A percentile compares a stretch with the other conserved stretches of the same genome.
Conservation (phyloP, 2,888 invertebrate genomes). For the Hypselothyrea guttata region DNA sequence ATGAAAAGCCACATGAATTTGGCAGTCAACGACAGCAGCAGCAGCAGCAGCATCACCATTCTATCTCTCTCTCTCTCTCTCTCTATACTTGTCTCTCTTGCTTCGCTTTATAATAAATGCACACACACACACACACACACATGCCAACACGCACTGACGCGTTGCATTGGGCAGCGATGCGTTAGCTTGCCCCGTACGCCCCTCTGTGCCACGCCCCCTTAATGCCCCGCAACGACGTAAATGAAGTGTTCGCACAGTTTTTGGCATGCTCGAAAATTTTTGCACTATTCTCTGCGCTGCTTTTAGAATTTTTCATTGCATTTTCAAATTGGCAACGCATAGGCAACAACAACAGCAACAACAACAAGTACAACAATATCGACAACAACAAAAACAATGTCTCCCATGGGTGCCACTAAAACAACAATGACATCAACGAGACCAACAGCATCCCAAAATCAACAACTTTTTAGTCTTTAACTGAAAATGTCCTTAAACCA, state of each 20-base stretch:
- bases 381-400: constrained; percentile 24
- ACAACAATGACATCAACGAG: constrained; percentile 23
- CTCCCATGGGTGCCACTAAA: constrained; percentile 28
- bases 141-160: constrained; percentile 43
- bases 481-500: constrained; percentile 49
- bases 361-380: constrained; percentile 9
- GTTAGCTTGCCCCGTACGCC: constrained; percentile 14
- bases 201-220: not conserved
- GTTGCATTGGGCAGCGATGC: constrained; percentile 56
- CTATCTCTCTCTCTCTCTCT: not conserved
- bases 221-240: constrained; percentile 51
- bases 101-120: constrained; percentile 63
- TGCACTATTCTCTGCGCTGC: constrained; percentile 42
- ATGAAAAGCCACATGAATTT: constrained; percentile 75
- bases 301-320: constrained; percentile 64
- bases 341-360: constrained; percentile 35
- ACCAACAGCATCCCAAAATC: constrained; percentile 40
- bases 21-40: constrained; percentile 63
- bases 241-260: constrained; percentile 59
- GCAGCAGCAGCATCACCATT: not conserved
- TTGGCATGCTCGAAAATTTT: constrained; percentile 27
- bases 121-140: constrained; percentile 12
- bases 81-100: constrained; percentile 1
- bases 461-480: constrained; percentile 57
- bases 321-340: constrained; percentile 60